Evolutionary conservation across 92 coral and sea anemone genomes (phyloP), one percentile per base, ranked within the genome.

Genomic region (Zoanthus solanderi): DNA sequence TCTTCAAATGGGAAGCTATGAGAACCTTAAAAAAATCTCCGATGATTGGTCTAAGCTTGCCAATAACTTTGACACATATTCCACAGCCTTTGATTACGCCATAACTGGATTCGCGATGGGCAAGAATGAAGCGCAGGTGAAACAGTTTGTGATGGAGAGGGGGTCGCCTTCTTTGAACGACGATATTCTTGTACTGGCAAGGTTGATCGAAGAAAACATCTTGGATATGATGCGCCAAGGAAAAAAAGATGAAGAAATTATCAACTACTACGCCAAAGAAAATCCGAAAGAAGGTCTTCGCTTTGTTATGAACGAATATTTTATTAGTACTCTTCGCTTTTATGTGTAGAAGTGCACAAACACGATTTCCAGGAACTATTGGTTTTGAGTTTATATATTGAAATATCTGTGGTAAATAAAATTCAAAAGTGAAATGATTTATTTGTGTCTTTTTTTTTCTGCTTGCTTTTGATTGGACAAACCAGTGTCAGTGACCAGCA

Each of bases 31-130:
- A 66, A 91, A 90, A 66, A 90, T 92, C 17, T 90, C 92, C 11
- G 54, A 92, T 87, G 92, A 92, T 78, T 92, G 93, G 95, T 87
- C 83, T 50, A 90, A 60, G 58, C 94, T 92, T 58, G 94, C 94
- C 11, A 79, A 78, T 44, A 89, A 92, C 87, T 92, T 92, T 88
- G 94, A 92, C 42, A 86, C 60, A 77, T 89, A 80, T 66, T 86
- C 94, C 58, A 89, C 94, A 15, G 92, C 92, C 3, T 92, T 92
- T 46, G 89, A 89, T 63, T 56, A 66, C 34, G 94, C 94, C 80
- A 92, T 92, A 71, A 92, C 66, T 52, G 92, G 88, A 7, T 92
- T 92, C 58, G 92, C 94, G 66, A 76, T 52, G 90, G 90, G 88
- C 31, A 89, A 89, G 60, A 89, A 37, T 44, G 87, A 92, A 78